phyloP scores from a whole-genome alignment of 2,797 vertebrate species.

The Lates japonicus region DNA sequence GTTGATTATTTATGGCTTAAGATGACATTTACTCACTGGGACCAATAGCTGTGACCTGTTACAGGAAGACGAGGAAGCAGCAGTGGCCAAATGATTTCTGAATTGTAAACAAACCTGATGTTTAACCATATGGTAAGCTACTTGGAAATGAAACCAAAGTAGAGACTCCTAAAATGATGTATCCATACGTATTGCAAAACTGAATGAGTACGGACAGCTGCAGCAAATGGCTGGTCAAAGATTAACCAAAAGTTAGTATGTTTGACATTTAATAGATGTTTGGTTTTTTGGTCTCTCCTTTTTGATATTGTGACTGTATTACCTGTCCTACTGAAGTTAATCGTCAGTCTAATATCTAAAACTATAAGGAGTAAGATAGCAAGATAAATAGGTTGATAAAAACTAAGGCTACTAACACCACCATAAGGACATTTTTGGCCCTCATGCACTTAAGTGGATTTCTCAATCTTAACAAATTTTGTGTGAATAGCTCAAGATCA shows the following conservation, averaged over 20 bases:
- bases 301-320: too few relatives aligned
- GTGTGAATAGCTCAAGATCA: conserved; percentile 38
- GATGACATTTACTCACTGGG: neutral
- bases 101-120: neutral
- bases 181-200: neutral
- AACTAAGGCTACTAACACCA: neutral
- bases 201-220: neutral
- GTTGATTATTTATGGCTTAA: neutral
- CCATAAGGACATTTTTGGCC: neutral
- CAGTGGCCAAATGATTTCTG: neutral
- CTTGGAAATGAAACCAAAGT: conserved; percentile 8
- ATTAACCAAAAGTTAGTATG: neutral
- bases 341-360: neutral
- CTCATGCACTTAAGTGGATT: conserved; percentile 4
- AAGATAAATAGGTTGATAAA: too few relatives aligned
- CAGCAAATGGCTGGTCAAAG: neutral
- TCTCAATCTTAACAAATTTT: conserved; percentile 13
- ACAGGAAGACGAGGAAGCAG: conserved; percentile 1
- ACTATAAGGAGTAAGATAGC: neutral
- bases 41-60: neutral
- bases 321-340: neutral
- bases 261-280: neutral
- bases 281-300: neutral
- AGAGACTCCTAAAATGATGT: neutral
- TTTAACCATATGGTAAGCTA: neutral